Evolutionary conservation across 2,113 vertebrate genomes (phyloP).

Genomic region (Stercorarius parasiticus): DNA sequence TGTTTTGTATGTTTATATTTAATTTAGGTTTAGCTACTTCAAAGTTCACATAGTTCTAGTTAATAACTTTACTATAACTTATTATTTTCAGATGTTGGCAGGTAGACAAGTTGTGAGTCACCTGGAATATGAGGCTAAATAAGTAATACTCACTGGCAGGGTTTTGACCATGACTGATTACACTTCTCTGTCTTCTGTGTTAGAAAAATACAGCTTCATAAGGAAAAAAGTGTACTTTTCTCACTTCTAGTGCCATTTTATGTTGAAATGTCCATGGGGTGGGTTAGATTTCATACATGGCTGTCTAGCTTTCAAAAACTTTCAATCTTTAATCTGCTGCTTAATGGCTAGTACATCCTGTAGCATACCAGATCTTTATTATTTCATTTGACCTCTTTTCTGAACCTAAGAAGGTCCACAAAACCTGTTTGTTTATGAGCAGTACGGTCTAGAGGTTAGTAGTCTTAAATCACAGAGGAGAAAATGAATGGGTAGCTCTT

Average conservation of each 20-base stretch:
- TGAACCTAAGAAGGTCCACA: constrained; percentile 56
- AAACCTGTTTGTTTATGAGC: constrained; percentile 65
- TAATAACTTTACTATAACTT: constrained; percentile 70
- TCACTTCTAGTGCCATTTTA: constrained; percentile 58
- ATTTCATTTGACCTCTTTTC: constrained; percentile 62
- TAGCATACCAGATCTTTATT: constrained; percentile 55
- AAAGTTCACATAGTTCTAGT: constrained; percentile 58
- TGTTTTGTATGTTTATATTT: constrained; percentile 61
- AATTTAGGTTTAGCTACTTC: constrained; percentile 72
- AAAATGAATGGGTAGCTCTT: constrained; percentile 44
- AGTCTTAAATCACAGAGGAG: constrained; percentile 43
- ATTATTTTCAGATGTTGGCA: constrained; percentile 71
- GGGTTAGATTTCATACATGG: constrained; percentile 46
- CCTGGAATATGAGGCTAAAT: constrained; percentile 64
- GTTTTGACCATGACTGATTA: constrained; percentile 61
- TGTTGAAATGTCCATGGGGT: constrained; percentile 33
- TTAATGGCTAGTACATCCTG: constrained; percentile 66
- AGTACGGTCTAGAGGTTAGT: neutral
- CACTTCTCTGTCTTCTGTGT: constrained; percentile 52
- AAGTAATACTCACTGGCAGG: constrained; percentile 65
- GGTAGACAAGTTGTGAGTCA: constrained; percentile 67
- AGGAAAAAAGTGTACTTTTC: constrained; percentile 56
- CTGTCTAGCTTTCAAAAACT: constrained; percentile 62
- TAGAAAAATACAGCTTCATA: constrained; percentile 60
- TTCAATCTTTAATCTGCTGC: constrained; percentile 64